Evolutionary conservation across 92 coral and sea anemone species (phyloP).

Genomic region (Montipora capitata): DNA sequence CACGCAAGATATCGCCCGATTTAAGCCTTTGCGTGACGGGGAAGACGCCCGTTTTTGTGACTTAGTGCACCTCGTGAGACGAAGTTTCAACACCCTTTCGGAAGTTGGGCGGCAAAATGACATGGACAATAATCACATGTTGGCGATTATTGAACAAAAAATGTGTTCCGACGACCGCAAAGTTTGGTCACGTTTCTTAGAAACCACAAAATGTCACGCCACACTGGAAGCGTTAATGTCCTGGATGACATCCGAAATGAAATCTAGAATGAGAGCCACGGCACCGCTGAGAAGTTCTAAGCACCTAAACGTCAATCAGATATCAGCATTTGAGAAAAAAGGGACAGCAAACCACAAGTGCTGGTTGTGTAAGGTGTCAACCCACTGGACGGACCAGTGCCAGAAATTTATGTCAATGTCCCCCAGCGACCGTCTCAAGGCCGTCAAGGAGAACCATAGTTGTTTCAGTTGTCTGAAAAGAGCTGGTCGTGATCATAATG

Average conservation of each 20-base stretch:
- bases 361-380: constrained; percentile 33
- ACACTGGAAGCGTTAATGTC: constrained; percentile 48
- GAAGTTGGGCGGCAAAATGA: constrained; percentile 66
- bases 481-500: constrained; percentile 63
- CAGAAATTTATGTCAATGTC: constrained; percentile 39
- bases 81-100: constrained; percentile 60
- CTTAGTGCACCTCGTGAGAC: constrained; percentile 54
- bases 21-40: constrained; percentile 56
- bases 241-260: constrained; percentile 66
- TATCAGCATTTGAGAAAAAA: no score
- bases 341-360: constrained; percentile 27
- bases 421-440: constrained; percentile 16
- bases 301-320: neutral
- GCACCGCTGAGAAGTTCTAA: constrained; percentile 55
- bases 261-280: constrained; percentile 67
- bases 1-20: constrained; percentile 72
- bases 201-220: constrained; percentile 47
- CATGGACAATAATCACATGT: constrained; percentile 72
- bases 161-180: constrained; percentile 41
- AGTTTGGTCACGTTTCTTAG: constrained; percentile 71
- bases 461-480: constrained; percentile 68
- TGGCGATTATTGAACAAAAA: constrained; percentile 66
- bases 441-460: constrained; percentile 66
- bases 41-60: constrained; percentile 80
- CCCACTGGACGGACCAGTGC: constrained; percentile 66